Conservation (phyloP, 2,113 vertebrate species). For the Pleuronectes platessa region DNA sequence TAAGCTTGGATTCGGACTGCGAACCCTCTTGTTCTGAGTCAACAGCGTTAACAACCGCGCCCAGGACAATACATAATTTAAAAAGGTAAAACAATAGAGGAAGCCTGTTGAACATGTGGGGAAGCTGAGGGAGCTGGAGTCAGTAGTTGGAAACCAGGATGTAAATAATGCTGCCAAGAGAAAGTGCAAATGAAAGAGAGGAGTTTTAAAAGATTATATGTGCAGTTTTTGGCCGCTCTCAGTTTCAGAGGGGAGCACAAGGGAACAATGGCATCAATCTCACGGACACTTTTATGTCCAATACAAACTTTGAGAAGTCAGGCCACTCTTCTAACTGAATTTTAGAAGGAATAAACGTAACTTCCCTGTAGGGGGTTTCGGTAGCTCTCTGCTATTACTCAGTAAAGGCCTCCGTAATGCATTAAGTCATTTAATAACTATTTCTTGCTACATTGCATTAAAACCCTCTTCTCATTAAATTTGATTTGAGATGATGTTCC, state of each 20-base stretch:
- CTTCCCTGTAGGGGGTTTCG: neutral
- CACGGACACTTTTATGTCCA: too few relatives aligned
- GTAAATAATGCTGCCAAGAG: neutral
- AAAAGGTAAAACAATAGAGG: neutral
- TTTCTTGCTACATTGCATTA: conserved; percentile 53
- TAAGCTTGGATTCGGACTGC: too few relatives aligned
- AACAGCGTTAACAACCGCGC: too few relatives aligned
- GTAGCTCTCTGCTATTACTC: conserved; percentile 10
- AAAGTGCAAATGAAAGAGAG: too few relatives aligned
- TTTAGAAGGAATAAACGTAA: neutral
- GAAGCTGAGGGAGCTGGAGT: neutral
- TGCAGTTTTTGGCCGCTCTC: neutral
- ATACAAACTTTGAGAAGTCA: too few relatives aligned
- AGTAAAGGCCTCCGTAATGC: conserved; percentile 14
- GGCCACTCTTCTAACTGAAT: neutral
- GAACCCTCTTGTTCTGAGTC: too few relatives aligned
- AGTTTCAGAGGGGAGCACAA: neutral
- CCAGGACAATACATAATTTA: too few relatives aligned
- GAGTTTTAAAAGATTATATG: too few relatives aligned
- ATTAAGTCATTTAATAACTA: conserved; percentile 20
- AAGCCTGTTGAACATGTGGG: neutral
- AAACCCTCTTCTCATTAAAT: conserved; percentile 45
- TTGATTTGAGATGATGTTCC: conserved; percentile 62
- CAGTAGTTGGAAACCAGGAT: neutral
- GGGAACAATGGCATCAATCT: too few relatives aligned